Conservation (phyloP, 2,113 vertebrate genomes). For the Scartelaos histophorus region DNA sequence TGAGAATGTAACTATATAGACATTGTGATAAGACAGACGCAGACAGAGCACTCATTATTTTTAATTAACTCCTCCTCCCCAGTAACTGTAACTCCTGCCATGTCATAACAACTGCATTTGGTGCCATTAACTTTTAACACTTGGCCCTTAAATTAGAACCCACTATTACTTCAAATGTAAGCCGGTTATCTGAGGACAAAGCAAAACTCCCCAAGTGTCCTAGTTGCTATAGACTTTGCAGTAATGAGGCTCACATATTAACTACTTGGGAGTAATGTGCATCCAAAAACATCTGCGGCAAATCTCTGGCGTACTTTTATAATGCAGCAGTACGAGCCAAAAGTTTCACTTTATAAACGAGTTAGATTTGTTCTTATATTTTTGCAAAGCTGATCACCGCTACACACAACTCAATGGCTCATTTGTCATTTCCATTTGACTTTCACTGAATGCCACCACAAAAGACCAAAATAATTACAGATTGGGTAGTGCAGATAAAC, state of each 20-base stretch:
- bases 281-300: slow-evolving; percentile 40
- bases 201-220: slow-evolving; percentile 18
- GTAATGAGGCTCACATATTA: slow-evolving; percentile 39
- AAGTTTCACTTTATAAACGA: slow-evolving; percentile 32
- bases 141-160: slow-evolving; percentile 16
- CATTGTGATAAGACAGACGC: slow-evolving; percentile 13
- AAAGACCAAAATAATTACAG: not conserved
- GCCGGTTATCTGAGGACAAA: slow-evolving; percentile 30
- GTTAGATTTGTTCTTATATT: slow-evolving; percentile 27
- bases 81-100: slow-evolving; percentile 22
- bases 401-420: slow-evolving; percentile 6
- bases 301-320: slow-evolving; percentile 32
- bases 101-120: slow-evolving; percentile 7
- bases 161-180: slow-evolving; percentile 16
- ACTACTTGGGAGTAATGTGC: slow-evolving; percentile 48
- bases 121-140: slow-evolving; percentile 20
- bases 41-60: slow-evolving; percentile 43
- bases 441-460: slow-evolving; percentile 7
- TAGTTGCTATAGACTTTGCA: slow-evolving; percentile 24
- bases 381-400: slow-evolving; percentile 11
- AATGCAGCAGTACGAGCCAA: slow-evolving; percentile 30
- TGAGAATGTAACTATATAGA: not conserved
- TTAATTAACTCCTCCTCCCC: slow-evolving; percentile 34
- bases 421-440: slow-evolving; percentile 20
- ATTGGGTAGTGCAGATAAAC: not conserved